These are phyloP conservation scores for Callionymus lyra DNA, from an alignment of 2,113 vertebrate species.

Conservation along the genomic window DNA sequence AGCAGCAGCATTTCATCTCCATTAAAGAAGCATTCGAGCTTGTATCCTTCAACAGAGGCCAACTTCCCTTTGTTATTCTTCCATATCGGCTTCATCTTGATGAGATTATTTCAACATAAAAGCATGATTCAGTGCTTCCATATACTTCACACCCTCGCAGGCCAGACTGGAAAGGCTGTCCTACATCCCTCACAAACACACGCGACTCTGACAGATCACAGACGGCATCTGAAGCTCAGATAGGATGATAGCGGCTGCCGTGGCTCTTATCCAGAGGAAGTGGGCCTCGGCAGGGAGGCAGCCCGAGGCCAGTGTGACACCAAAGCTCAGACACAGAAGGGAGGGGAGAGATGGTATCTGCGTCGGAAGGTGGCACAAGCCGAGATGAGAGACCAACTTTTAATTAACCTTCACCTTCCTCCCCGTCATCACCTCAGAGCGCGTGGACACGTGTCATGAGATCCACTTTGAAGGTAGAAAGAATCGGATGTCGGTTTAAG, in stretches of 20 bases:
- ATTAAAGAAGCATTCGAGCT: constrained; percentile 11
- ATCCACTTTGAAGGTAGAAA: no score
- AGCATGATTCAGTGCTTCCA: neutral
- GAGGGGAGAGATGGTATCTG: constrained; percentile 29
- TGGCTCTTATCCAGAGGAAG: constrained; percentile 29
- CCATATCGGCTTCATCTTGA: constrained; percentile 12
- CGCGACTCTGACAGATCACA: constrained; percentile 27
- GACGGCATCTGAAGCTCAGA: constrained; percentile 27
- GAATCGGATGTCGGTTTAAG: no score
- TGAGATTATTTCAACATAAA: constrained; percentile 7
- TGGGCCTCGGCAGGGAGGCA: constrained; percentile 15
- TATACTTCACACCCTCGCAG: constrained; percentile 1
- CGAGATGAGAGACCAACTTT: constrained; percentile 33
- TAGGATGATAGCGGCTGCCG: constrained; percentile 19
- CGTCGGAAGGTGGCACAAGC: constrained; percentile 32
- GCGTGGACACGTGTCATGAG: no score
- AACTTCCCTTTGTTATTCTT: constrained; percentile 11
- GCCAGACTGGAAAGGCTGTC: constrained; percentile 1
- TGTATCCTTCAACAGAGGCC: constrained; percentile 16
- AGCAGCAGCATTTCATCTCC: constrained; percentile 11
- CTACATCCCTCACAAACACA: constrained; percentile 13
- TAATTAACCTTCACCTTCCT: constrained; percentile 54
- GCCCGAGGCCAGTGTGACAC: constrained; percentile 15
- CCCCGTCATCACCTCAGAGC: constrained; percentile 10
- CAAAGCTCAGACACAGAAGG: constrained; percentile 11